Evolutionary conservation across 2,888 invertebrate species (phyloP).

Genomic region (Orthosia gothica): DNA sequence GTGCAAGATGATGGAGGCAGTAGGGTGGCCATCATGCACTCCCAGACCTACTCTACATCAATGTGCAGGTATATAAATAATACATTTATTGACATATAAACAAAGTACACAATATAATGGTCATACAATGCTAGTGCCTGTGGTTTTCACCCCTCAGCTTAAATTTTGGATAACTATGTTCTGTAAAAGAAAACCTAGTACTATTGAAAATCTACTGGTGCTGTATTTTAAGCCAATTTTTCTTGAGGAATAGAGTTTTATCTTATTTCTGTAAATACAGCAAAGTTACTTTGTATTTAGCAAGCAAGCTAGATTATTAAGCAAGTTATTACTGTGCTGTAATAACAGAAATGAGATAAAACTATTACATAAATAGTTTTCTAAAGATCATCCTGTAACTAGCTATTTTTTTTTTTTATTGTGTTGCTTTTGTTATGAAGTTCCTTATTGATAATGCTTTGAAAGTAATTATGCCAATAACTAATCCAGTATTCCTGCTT

Average conservation of each 20-base stretch:
- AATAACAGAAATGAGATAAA: too few relatives aligned
- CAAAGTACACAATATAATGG: too few relatives aligned
- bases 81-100: too few relatives aligned
- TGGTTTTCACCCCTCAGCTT: too few relatives aligned
- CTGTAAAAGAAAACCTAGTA: background rate
- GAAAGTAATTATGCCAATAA: background rate
- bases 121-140: too few relatives aligned
- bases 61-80: slow-evolving; percentile 81
- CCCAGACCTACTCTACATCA: slow-evolving; percentile 84
- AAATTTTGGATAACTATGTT: background rate
- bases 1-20: slow-evolving; percentile 84
- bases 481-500: background rate
- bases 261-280: background rate
- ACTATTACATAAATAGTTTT: background rate
- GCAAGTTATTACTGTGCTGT: too few relatives aligned
- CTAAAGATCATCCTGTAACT: background rate
- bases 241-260: background rate
- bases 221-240: background rate
- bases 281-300: too few relatives aligned
- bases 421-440: background rate
- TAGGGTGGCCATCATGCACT: slow-evolving; percentile 86
- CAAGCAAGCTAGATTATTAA: too few relatives aligned
- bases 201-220: background rate
- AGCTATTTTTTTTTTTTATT: background rate
- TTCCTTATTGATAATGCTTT: background rate